Conservation (phyloP, 2,113 vertebrate species). For the Physeter macrocephalus region DNA sequence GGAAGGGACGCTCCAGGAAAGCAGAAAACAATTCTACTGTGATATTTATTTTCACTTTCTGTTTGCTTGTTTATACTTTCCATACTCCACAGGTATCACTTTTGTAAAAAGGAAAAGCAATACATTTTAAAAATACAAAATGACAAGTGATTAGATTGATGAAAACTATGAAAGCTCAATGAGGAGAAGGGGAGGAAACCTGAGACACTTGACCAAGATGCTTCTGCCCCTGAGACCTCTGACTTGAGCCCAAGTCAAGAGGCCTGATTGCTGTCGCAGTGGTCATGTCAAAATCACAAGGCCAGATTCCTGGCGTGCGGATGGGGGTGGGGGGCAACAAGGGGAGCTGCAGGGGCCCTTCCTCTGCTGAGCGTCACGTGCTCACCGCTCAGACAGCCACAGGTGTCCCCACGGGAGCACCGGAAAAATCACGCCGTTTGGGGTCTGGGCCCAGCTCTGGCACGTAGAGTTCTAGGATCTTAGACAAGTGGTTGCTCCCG, state of each 20-base stretch:
- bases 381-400: not conserved
- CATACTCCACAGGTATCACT: not conserved
- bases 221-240: not conserved
- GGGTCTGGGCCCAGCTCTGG: not conserved
- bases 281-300: not conserved
- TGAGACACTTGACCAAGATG: not conserved
- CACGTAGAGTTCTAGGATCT: not conserved
- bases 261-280: not conserved
- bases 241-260: not conserved
- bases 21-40: not conserved
- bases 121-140: not conserved
- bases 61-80: not conserved
- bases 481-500: not conserved
- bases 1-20: not conserved
- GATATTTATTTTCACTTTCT: not conserved
- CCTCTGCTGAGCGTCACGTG: not conserved
- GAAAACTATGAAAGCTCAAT: not conserved
- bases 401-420: accelerated
- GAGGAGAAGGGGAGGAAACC: not conserved
- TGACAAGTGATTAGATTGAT: not conserved
- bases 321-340: accelerated
- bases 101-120: constrained; percentile 11
- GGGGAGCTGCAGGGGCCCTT: not conserved
- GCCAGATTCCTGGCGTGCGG: not conserved
- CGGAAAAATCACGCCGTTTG: not conserved